Conservation (phyloP, 2,113 vertebrate species). For the Heptranchias perlo region DNA sequence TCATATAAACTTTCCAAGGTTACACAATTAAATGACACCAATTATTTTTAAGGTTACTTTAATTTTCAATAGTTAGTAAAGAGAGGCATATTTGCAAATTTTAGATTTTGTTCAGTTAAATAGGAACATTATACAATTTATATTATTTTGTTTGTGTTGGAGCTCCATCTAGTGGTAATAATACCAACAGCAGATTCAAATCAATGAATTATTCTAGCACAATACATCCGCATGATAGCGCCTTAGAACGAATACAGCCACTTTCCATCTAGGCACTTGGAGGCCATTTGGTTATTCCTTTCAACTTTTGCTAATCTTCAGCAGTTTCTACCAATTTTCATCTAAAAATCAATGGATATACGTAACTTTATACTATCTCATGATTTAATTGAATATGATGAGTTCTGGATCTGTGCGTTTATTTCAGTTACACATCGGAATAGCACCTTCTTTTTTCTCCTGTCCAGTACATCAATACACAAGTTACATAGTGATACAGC, state of each 20-base stretch:
- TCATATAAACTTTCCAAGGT: not conserved
- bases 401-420: not conserved
- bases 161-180: conserved; percentile 4
- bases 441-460: not conserved
- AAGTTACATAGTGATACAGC: not conserved
- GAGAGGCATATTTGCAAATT: not conserved
- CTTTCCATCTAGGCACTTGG: not conserved
- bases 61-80: not conserved
- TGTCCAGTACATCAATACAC: not conserved
- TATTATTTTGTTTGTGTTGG: not conserved
- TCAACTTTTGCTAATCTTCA: not conserved
- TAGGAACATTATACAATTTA: not conserved
- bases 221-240: not conserved
- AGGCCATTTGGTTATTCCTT: not conserved
- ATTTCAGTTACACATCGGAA: not conserved
- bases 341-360: not conserved
- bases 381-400: not conserved
- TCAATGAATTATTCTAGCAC: not conserved
- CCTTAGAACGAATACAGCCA: not conserved
- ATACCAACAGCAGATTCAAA: not conserved
- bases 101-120: not conserved
- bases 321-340: not conserved
- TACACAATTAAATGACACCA: not conserved
- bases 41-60: not conserved
- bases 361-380: not conserved